Evolutionary conservation across 2,797 vertebrate species (phyloP).

Genomic region (Scleropages formosus): DNA sequence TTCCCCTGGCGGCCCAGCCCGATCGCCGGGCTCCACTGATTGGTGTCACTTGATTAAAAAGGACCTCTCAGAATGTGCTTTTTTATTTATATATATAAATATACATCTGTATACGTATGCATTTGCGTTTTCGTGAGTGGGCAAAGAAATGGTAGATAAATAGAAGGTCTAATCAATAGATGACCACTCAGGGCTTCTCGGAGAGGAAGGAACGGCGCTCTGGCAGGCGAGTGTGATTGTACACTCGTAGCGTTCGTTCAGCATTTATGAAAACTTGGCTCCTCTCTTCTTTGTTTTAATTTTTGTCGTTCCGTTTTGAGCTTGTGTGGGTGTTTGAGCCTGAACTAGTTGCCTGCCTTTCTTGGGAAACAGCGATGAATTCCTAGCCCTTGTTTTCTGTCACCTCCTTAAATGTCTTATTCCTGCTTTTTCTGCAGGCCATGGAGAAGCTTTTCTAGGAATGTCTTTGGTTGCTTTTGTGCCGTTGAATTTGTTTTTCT

Average conservation of each 20-base stretch:
- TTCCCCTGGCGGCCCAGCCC: constrained; percentile 58
- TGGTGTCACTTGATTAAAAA: constrained; percentile 86
- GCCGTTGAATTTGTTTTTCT: background rate
- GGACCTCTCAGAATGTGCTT: constrained; percentile 64
- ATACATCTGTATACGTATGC: constrained; percentile 48
- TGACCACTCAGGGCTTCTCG: constrained; percentile 72
- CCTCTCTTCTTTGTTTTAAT: background rate
- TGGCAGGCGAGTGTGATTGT: background rate
- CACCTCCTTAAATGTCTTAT: background rate
- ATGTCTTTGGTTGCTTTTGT: background rate
- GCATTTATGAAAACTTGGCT: background rate
- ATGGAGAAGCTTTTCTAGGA: no score
- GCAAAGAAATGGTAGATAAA: constrained; percentile 72
- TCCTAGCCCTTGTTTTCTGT: background rate
- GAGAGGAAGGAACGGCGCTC: constrained; percentile 46
- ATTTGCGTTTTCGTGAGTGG: constrained; percentile 47
- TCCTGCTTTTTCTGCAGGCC: background rate
- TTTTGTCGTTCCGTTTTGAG: background rate
- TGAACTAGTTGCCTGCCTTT: background rate
- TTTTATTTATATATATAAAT: constrained; percentile 78
- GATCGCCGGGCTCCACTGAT: constrained; percentile 64
- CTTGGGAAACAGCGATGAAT: background rate
- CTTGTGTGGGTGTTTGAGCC: background rate
- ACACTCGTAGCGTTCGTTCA: background rate
- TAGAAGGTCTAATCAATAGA: constrained; percentile 88